phyloP scores from a whole-genome alignment of 2,797 vertebrate species.

The Sebastes kiyomatsui region DNA sequence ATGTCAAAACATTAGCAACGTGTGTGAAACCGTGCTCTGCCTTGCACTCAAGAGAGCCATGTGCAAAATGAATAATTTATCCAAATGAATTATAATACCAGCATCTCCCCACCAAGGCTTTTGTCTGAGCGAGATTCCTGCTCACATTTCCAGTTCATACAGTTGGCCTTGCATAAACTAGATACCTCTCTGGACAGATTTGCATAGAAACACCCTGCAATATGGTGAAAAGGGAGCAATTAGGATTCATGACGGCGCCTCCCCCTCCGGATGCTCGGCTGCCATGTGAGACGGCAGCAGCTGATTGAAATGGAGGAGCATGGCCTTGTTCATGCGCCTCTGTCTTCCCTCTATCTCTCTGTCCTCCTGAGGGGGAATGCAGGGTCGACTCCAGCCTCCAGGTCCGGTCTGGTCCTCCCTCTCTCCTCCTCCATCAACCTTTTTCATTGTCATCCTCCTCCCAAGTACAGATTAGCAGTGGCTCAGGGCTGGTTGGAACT shows the following conservation, averaged over 20 bases:
- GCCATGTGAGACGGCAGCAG: slow-evolving; percentile 72
- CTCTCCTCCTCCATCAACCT: slow-evolving; percentile 29
- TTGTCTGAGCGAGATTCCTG: slow-evolving; percentile 70
- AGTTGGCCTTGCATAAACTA: slow-evolving; percentile 71
- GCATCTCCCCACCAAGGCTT: slow-evolving; percentile 68
- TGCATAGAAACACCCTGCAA: slow-evolving; percentile 80
- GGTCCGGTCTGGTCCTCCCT: slow-evolving; percentile 18
- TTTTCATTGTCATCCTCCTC: slow-evolving; percentile 39
- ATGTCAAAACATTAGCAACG: slow-evolving; percentile 70
- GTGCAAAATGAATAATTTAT: slow-evolving; percentile 80
- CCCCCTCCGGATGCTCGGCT: slow-evolving; percentile 74
- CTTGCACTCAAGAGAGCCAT: slow-evolving; percentile 69
- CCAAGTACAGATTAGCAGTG: slow-evolving; percentile 33
- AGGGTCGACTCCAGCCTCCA: slow-evolving; percentile 42
- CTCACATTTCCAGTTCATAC: slow-evolving; percentile 69
- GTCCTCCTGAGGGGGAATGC: slow-evolving; percentile 20
- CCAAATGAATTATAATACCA: slow-evolving; percentile 74
- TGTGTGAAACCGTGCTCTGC: slow-evolving; percentile 47
- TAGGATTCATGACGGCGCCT: slow-evolving; percentile 79
- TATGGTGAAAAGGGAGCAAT: slow-evolving; percentile 77
- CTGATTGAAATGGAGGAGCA: slow-evolving; percentile 81
- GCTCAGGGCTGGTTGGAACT: slow-evolving; percentile 42
- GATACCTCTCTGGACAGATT: slow-evolving; percentile 76
- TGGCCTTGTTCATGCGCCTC: slow-evolving; percentile 69
- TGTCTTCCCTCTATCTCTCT: slow-evolving; percentile 51